phyloP scores from a whole-genome alignment of 2,113 vertebrate species.

The Passer domesticus region DNA sequence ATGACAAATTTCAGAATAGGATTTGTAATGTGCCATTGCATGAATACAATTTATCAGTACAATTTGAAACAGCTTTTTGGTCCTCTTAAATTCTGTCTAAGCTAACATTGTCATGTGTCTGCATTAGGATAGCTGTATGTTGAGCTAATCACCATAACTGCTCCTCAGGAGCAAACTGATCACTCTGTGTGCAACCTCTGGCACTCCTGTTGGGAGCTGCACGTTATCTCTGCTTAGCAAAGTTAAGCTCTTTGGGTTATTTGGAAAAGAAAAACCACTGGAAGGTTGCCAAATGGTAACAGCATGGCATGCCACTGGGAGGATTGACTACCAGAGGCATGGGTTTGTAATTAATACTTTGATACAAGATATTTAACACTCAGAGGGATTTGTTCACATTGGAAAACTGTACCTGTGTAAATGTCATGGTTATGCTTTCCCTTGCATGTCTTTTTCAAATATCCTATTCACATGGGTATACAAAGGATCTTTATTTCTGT shows the following conservation, averaged over 20 bases:
- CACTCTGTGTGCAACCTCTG: background rate
- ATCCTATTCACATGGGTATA: background rate
- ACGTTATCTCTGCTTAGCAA: background rate
- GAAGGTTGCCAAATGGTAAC: background rate
- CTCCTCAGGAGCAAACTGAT: background rate
- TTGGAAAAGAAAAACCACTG: background rate
- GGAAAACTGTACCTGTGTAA: background rate
- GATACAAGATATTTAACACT: background rate
- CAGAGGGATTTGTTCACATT: background rate
- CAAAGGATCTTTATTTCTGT: background rate
- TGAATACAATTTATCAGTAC: background rate
- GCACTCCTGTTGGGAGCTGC: background rate
- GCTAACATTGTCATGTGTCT: background rate
- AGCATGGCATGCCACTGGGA: background rate
- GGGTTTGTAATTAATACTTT: conserved; percentile 3
- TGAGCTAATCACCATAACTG: background rate
- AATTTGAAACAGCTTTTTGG: background rate
- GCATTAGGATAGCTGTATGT: background rate
- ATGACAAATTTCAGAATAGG: background rate
- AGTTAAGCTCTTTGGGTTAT: conserved; percentile 6
- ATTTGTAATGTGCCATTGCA: background rate
- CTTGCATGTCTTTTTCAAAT: background rate
- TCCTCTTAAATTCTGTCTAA: background rate
- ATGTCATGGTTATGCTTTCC: background rate
- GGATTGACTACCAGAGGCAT: background rate